Percentiles rank a stretch among this genome's conserved stretches.
Evolutionary conservation across 2,797 vertebrate species (phyloP).

Genomic region (Nannoperca obscura): DNA sequence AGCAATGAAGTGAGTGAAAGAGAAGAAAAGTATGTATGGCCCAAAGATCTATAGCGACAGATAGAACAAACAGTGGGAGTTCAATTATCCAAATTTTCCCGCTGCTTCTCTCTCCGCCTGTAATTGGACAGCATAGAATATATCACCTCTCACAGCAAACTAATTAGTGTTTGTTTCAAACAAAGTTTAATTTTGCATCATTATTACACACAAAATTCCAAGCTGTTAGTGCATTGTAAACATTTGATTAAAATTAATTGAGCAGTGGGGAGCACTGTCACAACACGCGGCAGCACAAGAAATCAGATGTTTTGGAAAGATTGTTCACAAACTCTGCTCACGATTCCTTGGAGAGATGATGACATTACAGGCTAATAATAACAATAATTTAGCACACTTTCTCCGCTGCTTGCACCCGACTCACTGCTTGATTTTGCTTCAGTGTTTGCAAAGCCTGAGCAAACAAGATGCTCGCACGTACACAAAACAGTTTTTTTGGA

Average conservation of each 20-base stretch:
- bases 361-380: slow-evolving; percentile 76
- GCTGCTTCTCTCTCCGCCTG: slow-evolving; percentile 61
- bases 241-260: slow-evolving; percentile 81
- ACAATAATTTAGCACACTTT: slow-evolving; percentile 64
- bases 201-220: slow-evolving; percentile 64
- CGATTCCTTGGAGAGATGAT: slow-evolving; percentile 65
- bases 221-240: slow-evolving; percentile 79
- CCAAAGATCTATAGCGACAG: slow-evolving; percentile 43
- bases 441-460: slow-evolving; percentile 17
- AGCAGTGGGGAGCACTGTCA: slow-evolving; percentile 67
- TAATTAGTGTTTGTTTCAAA: slow-evolving; percentile 80
- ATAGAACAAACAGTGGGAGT: slow-evolving; percentile 64
- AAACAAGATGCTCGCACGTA: slow-evolving; percentile 39
- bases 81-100: slow-evolving; percentile 78
- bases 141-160: slow-evolving; percentile 61
- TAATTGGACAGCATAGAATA: slow-evolving; percentile 72
- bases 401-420: slow-evolving; percentile 30
- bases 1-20: not conserved
- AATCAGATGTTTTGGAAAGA: slow-evolving; percentile 58
- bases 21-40: slow-evolving; percentile 28
- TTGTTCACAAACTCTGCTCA: slow-evolving; percentile 52
- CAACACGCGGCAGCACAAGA: slow-evolving; percentile 43
- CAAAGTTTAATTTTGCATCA: slow-evolving; percentile 69
- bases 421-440: slow-evolving; percentile 44
- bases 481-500: slow-evolving; percentile 36